Base-by-base conservation (phyloP, 1,140 invertebrate genomes). In the Drosophila ambigua region DNA sequence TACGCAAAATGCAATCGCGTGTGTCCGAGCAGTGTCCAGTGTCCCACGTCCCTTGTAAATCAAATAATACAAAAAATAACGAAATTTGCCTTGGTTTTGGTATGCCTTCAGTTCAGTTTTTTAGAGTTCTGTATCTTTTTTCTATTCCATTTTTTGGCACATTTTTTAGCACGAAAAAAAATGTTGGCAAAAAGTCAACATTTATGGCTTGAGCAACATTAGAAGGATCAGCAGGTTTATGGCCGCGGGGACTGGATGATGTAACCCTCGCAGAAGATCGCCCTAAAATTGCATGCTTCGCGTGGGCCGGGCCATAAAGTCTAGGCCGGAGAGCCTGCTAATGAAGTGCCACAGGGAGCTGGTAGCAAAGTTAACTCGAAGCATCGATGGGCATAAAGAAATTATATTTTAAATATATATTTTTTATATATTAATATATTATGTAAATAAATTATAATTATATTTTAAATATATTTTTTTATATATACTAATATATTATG, bases 1-100 rank as follows among this genome's bases (percentile, higher is more conserved):
- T 84, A 87, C 81, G 82, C 62, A 85, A 85, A 85, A 74, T 31
- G 67, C 63, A 73, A 64, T 68, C 78, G 77, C 59, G 59, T 61
- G 59, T 43, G 49, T 41, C 50, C 2, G 31, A 48, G 53, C 44
- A 45, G 73, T 65, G 74, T 20, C 20, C 20, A 20, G 20, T 20
- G 74, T 73, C 23, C 4, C 0, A 1, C 52, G 16, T 16, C 73
- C 48, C 49, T 55, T 63, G 62, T 57, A 73, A 73, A 55, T 13
- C 39, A 23, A 73, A 45, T 39, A 72, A 72, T 39, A 72, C 71
- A 55, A 72, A 72, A 73, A 72, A 55, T 52, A 74, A 58, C 60
- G 60, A 65, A 57, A 65, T 39, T 65, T 75, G 57, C 50, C 61
- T 58, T 72, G 60, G 71, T 74, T 74, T 53, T 41, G 72, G 72